phyloP scores from a whole-genome alignment of 1,140 invertebrate genomes.

The Drosophila rhopaloa region DNA sequence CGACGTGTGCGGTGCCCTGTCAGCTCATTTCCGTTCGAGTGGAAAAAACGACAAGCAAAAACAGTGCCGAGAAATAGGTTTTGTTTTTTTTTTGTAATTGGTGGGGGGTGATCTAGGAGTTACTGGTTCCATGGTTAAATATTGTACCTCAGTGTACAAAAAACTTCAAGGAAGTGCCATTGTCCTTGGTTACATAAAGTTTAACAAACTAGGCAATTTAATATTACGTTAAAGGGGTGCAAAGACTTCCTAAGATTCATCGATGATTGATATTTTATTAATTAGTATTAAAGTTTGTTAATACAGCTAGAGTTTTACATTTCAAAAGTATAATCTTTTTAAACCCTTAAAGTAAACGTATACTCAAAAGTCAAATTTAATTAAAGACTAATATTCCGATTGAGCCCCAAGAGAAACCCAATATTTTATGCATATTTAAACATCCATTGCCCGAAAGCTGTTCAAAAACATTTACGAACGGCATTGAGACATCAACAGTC shows the following conservation, averaged over 20 bases:
- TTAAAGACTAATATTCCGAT: slow-evolving; percentile 11
- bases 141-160: neutral
- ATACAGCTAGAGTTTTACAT: too few relatives aligned
- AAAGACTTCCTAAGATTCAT: neutral
- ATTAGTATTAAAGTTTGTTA: too few relatives aligned
- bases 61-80: slow-evolving; percentile 34
- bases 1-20: slow-evolving; percentile 73
- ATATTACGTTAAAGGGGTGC: neutral
- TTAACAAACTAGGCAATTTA: neutral
- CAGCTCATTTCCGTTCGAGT: slow-evolving; percentile 76
- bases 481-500: slow-evolving; percentile 39
- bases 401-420: slow-evolving; percentile 1
- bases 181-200: slow-evolving; percentile 26
- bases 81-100: slow-evolving; percentile 9
- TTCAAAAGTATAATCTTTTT: too few relatives aligned
- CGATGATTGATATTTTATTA: too few relatives aligned
- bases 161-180: slow-evolving; percentile 8
- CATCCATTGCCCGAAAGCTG: slow-evolving; percentile 6
- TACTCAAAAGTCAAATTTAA: slow-evolving; percentile 2
- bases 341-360: too few relatives aligned
- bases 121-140: slow-evolving; percentile 1
- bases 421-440: slow-evolving; percentile 35
- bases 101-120: slow-evolving; percentile 4
- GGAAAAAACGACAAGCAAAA: slow-evolving; percentile 66
- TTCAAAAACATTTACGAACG: slow-evolving; percentile 5